phyloP scores from a whole-genome alignment of 2,888 invertebrate genomes.

The Argyresthia albistria region DNA sequence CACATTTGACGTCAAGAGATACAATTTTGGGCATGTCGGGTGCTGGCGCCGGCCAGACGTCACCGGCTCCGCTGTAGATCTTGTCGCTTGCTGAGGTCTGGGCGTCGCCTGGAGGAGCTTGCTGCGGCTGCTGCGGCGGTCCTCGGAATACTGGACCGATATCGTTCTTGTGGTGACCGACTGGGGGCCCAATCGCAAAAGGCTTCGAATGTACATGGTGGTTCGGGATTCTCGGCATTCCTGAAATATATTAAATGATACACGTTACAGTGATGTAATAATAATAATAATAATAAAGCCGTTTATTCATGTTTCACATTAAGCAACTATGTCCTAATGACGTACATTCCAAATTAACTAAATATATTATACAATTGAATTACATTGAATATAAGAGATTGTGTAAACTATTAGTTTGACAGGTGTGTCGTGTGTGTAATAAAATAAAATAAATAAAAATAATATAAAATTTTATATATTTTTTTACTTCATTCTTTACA shows the following conservation, averaged over 20 bases:
- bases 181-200: slow-evolving; percentile 53
- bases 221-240: slow-evolving; percentile 64
- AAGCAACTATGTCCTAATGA: no score
- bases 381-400: no score
- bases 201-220: slow-evolving; percentile 64
- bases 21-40: slow-evolving; percentile 95
- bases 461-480: no score
- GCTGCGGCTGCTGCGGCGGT: slow-evolving; percentile 75
- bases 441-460: no score
- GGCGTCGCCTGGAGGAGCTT: slow-evolving; percentile 53
- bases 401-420: no score
- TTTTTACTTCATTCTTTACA: no score
- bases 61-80: slow-evolving; percentile 75
- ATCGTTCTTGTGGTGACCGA: slow-evolving; percentile 62
- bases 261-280: no score
- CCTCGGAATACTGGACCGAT: slow-evolving; percentile 79
- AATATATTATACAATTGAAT: no score
- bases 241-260: slow-evolving; percentile 26
- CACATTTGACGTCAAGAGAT: slow-evolving; percentile 93
- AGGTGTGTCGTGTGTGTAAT: no score
- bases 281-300: no score
- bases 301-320: no score
- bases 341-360: no score
- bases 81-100: slow-evolving; percentile 74
- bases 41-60: slow-evolving; percentile 88